Base-by-base conservation (phyloP, 2,113 vertebrate species). In the Heterotis niloticus region DNA sequence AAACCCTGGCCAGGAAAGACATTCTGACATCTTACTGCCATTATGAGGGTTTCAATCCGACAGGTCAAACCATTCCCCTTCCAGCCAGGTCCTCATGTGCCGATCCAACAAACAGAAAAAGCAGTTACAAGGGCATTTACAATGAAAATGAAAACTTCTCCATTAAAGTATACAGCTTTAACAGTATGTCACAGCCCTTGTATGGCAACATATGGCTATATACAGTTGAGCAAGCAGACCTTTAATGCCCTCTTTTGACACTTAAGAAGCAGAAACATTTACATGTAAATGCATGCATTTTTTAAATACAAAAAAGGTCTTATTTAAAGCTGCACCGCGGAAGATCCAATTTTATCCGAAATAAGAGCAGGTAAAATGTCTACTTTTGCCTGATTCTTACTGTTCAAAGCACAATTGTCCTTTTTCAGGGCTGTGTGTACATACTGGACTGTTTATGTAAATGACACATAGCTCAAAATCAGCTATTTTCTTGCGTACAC, bases 401-500 rank as follows among this genome's bases (percentile, higher is more conserved):
- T 77, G 18, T 65, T 44, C 44, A 29, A n/a, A 28, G 56, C 10
- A 51, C 23, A 13, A 64, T 72, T 17, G 11, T 59, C 9, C 26
- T 68, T 62, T 64, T 76, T 20, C 26, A 12, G 73, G 54, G 23
- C 79, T 60, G 59, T 62, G 24, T 70, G 54, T 68, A 24, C 23
- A 18, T 52, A 59, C 62, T 76, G 14, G 56, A 62, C 9, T 80
- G 79, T 80, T 80, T 80, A 74, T 69, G 26, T 62, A 80, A 80
- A 77, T 64, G 74, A 64, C 73, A 64, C 66, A 52, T 26, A 60
- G 44, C 65, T 80, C 64, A 59, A 68, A 80, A 80, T 70, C 70
- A 60, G 57, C 20, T 44, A 28, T 80, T 80, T 71, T 77, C 66
- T 80, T 51, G 57, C 79, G 64, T 80, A 70, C 74, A 76, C 74